Evolutionary conservation across 2,888 invertebrate genomes (phyloP).

Genomic region (Thymelicus lineola): DNA sequence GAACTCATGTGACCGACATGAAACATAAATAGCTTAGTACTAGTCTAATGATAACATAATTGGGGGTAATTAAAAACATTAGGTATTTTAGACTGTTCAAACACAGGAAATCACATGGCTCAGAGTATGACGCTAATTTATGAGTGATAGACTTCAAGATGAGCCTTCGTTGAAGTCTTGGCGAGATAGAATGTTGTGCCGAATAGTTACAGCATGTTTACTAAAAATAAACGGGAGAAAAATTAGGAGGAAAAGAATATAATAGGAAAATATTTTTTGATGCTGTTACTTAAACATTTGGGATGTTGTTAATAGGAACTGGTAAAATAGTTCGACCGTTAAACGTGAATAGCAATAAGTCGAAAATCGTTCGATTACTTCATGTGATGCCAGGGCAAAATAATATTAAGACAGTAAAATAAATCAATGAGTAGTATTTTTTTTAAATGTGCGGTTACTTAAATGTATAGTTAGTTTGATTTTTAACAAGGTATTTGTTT

Average conservation of each 20-base stretch:
- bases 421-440: no score
- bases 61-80: constrained; percentile 27
- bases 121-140: constrained; percentile 50
- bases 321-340: no score
- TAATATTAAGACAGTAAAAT: no score
- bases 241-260: not conserved
- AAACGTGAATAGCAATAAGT: no score
- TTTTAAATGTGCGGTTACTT: no score
- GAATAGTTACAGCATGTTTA: constrained; percentile 38
- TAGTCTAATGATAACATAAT: constrained; percentile 23
- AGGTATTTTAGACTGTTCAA: constrained; percentile 30
- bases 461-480: no score
- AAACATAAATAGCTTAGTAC: constrained; percentile 1
- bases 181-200: constrained; percentile 12
- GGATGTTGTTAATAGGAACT: no score
- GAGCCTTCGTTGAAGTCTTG: constrained; percentile 30
- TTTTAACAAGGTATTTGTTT: no score
- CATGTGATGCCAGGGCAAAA: no score
- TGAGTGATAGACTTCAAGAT: constrained; percentile 46
- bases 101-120: constrained; percentile 48
- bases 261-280: not conserved
- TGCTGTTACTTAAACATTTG: no score
- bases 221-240: constrained; percentile 11
- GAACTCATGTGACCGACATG: constrained; percentile 22
- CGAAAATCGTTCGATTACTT: no score